Percentiles rank a stretch among this genome's conserved stretches.
phyloP scores from a whole-genome alignment of 2,888 invertebrate species.

The Stramonita haemastoma region DNA sequence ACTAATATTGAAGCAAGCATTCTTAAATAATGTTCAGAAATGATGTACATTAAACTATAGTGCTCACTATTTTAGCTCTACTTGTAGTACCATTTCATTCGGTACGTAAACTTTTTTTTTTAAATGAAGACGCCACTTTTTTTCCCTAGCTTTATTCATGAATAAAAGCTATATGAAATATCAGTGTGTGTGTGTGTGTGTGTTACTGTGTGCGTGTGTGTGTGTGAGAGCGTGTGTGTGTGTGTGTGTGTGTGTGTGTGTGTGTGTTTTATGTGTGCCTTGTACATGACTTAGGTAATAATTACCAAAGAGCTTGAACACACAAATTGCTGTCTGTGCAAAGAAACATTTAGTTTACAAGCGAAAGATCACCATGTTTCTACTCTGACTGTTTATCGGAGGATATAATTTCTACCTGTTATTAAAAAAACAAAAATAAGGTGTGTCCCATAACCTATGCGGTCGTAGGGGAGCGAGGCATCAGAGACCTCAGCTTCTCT shows the following conservation, averaged over 20 bases:
- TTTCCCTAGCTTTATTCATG: slow-evolving; percentile 21
- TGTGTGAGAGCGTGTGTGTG: not conserved
- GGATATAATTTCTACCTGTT: too few species aligned
- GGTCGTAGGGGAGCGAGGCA: too few species aligned
- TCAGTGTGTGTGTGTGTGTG: not conserved
- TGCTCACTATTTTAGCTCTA: not conserved
- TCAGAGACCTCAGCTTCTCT: too few species aligned
- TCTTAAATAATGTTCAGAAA: not conserved
- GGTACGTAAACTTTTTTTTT: not conserved
- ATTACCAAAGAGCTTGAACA: too few species aligned
- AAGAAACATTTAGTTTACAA: too few species aligned
- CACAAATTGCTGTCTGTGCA: too few species aligned
- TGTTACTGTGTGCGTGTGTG: not conserved
- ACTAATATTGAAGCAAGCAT: not conserved
- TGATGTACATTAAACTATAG: not conserved
- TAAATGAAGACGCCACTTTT: slow-evolving; percentile 11
- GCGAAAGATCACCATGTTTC: too few species aligned
- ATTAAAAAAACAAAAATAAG: too few species aligned
- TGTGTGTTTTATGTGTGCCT: not conserved
- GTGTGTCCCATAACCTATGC: too few species aligned
- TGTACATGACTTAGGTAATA: too few species aligned
- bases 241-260: not conserved
- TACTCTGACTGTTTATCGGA: too few species aligned
- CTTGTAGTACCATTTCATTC: not conserved
- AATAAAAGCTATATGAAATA: slow-evolving; percentile 23